These are phyloP conservation scores for Zaprionus vittiger DNA, from an alignment of 1,140 invertebrate genomes.

Conservation along the genomic window DNA sequence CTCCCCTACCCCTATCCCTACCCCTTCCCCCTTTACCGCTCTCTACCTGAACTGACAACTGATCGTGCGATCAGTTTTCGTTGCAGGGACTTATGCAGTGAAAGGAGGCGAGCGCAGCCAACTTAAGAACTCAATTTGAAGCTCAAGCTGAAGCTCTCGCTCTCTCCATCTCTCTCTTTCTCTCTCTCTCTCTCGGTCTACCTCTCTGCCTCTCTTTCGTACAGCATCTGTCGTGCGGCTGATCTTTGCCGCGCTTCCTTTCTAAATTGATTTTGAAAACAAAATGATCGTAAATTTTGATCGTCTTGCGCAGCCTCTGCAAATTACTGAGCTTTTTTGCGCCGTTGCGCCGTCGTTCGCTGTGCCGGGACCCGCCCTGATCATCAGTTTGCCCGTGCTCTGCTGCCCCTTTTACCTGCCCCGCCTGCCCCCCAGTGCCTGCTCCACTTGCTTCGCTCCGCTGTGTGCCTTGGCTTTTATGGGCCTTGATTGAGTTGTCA, in stretches of 20 bases:
- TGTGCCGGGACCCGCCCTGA: constrained; percentile 56
- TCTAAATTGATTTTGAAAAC: constrained; percentile 83
- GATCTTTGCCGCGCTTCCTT: constrained; percentile 81
- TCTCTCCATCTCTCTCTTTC: not conserved
- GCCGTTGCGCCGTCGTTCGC: not conserved
- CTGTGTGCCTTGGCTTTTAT: constrained; percentile 66
- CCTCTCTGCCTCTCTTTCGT: constrained; percentile 5
- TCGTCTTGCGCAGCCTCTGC: constrained; percentile 76
- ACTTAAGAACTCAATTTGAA: constrained; percentile 78
- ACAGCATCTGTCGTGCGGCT: constrained; percentile 57
- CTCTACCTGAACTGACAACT: constrained; percentile 23
- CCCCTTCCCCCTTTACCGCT: not conserved
- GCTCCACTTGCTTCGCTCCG: constrained; percentile 16
- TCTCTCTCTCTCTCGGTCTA: constrained; percentile 11
- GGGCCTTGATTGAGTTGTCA: constrained; percentile 84
- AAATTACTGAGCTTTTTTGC: constrained; percentile 65
- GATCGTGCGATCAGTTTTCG: constrained; percentile 35
- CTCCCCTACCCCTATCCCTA: not conserved
- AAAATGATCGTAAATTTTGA: constrained; percentile 83
- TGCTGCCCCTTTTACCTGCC: not conserved
- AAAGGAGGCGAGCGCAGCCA: constrained; percentile 38
- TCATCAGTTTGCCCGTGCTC: constrained; percentile 42
- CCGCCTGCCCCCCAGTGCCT: not conserved
- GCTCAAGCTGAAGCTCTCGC: constrained; percentile 15
- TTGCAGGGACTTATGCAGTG: constrained; percentile 14